A percentile compares a stretch with the other conserved stretches of the same genome.
Evolutionary conservation across 2,113 vertebrate genomes (phyloP).

Genomic region (Bubo bubo): DNA sequence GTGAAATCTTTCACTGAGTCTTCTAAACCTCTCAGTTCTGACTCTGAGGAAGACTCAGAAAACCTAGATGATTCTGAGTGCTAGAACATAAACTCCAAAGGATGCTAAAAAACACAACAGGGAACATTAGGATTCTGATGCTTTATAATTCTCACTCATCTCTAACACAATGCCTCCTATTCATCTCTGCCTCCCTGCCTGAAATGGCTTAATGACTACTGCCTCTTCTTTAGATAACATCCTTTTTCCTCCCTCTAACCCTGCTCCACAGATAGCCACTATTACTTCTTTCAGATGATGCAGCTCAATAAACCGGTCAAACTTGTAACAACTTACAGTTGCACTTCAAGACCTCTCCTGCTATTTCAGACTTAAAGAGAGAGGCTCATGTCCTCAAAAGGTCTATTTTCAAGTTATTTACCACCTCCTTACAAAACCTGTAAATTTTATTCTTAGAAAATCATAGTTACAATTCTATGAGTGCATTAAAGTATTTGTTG

Average conservation of each 20-base stretch:
- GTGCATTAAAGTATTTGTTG: background rate
- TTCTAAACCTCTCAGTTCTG: background rate
- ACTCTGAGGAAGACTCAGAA: background rate
- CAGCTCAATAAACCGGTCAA: background rate
- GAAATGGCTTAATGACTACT: background rate
- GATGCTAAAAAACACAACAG: background rate
- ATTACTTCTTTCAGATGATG: background rate
- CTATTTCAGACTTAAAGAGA: background rate
- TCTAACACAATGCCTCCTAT: background rate
- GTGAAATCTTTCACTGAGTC: background rate
- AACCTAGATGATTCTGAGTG: background rate
- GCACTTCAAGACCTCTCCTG: background rate
- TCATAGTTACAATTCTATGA: background rate
- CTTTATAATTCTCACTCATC: background rate
- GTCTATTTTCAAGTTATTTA: background rate
- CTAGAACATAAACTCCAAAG: background rate
- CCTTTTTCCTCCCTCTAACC: background rate
- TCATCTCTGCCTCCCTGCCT: background rate
- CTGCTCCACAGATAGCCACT: background rate
- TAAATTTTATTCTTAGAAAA: background rate
- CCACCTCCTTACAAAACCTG: background rate
- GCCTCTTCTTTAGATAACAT: background rate
- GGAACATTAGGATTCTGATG: background rate
- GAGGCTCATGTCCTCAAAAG: background rate
- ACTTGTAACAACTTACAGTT: background rate